Evolutionary conservation across 2,113 vertebrate genomes (phyloP).

Genomic region (Pitta sordida): DNA sequence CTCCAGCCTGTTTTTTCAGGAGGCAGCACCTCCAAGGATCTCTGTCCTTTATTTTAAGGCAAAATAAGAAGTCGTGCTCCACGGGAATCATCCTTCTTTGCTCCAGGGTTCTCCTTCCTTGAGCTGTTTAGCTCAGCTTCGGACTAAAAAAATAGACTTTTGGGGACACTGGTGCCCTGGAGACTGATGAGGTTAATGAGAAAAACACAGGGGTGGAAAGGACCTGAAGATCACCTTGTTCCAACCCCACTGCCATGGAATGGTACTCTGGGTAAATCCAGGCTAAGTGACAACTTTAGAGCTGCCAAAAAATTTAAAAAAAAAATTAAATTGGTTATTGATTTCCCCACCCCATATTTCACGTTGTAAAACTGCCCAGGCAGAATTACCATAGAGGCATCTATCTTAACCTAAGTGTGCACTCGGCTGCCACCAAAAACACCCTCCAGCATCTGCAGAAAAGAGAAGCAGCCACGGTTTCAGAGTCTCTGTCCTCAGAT

Average conservation of each 20-base stretch:
- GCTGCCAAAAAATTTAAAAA: not conserved
- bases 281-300: not conserved
- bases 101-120: not conserved
- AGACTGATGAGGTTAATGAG: not conserved
- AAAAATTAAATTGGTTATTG: not conserved
- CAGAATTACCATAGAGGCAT: not conserved
- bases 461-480: not conserved
- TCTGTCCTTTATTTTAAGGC: not conserved
- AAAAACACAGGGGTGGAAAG: not conserved
- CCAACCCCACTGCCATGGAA: not conserved
- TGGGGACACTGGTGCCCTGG: not conserved
- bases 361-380: not conserved
- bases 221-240: not conserved
- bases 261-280: not conserved
- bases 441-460: not conserved
- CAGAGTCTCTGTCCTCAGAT: not conserved
- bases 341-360: not conserved
- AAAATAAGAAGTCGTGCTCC: not conserved
- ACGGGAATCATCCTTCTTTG: not conserved
- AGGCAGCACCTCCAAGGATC: not conserved
- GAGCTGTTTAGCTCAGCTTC: not conserved
- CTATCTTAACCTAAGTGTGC: not conserved
- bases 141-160: fast-evolving
- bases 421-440: not conserved
- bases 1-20: not conserved